Evolutionary conservation across 2,888 invertebrate species (phyloP), one percentile per base, ranked within the genome.

Genomic region (Galerucella pusilla): DNA sequence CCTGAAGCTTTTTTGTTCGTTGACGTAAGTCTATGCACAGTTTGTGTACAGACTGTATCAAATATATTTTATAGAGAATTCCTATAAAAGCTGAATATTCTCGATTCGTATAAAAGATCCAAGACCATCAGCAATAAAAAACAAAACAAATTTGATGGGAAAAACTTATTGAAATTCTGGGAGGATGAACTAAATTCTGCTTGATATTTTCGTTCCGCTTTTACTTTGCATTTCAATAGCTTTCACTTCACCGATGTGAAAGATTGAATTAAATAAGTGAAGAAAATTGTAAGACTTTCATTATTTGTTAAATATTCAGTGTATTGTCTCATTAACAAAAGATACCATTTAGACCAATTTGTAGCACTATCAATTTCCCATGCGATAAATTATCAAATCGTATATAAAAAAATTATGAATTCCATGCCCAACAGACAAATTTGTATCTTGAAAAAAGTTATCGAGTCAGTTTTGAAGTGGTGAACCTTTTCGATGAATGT

Each of bases 151-250:
- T 59, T 59, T 59, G 68, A 68, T 68, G 20, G 25, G 16, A 68
- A 68, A 59, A 68, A 68, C 57, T 68, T 68, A 68, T 68, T 68
- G 68, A 68, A 68, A 68, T 68, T 68, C 59, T 45, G 25, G 57
- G 25, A 59, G 25, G 20, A 59, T 25, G 59, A 11, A 59, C 25
- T 59, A 59, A 59, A 25, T 20, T 16, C 4, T 59, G 12, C 25
- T 59, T 59, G 12, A 59, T 59, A 20, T 59, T 20, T 59, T 59
- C 25, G 11, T 20, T 49, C 10, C 9, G 12, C 25, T 4, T 20
- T 25, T 59, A 59, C 59, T 42, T 25, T 59, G 59, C 59, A 59
- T 59, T 4, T 20, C 25, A 59, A 59, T 59, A 16, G 10, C n/a
- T 16, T 57, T 57, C n/a, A 16, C 6, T 59, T 59, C 20, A 25